Conservation (phyloP, 2,113 vertebrate species). For the Hucho hucho region DNA sequence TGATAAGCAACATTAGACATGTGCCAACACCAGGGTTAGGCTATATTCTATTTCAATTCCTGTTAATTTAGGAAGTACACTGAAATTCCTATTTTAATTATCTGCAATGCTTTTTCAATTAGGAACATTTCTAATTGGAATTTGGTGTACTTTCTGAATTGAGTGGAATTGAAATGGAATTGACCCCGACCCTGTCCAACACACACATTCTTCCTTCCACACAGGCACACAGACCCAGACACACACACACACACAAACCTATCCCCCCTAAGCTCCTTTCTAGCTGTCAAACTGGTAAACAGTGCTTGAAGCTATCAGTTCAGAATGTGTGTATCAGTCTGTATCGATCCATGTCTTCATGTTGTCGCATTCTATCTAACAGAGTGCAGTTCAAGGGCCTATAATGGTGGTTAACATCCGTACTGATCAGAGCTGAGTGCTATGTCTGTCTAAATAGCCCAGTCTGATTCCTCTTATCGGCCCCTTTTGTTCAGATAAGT, state of each 20-base stretch:
- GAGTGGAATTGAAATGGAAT: too few species aligned
- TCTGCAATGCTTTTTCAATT: too few species aligned
- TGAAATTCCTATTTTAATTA: too few species aligned
- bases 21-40: background rate
- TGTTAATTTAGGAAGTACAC: too few species aligned
- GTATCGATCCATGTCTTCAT: conserved; percentile 11
- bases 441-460: background rate
- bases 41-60: too few species aligned
- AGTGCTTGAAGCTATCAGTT: conserved; percentile 4
- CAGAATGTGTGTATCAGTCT: conserved; percentile 9
- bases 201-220: background rate
- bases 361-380: conserved; percentile 8
- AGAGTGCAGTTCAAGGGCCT: background rate
- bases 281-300: background rate
- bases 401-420: conserved; percentile 1
- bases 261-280: background rate
- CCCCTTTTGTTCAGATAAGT: conserved; percentile 7
- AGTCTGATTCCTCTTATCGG: background rate
- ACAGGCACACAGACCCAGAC: background rate
- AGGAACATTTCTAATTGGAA: too few species aligned
- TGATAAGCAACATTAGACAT: background rate
- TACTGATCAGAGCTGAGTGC: background rate
- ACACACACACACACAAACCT: background rate
- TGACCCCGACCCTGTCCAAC: too few species aligned
- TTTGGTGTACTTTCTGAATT: too few species aligned